phyloP scores from a whole-genome alignment of 2,888 invertebrate species.

The Acanthopleura granulata region DNA sequence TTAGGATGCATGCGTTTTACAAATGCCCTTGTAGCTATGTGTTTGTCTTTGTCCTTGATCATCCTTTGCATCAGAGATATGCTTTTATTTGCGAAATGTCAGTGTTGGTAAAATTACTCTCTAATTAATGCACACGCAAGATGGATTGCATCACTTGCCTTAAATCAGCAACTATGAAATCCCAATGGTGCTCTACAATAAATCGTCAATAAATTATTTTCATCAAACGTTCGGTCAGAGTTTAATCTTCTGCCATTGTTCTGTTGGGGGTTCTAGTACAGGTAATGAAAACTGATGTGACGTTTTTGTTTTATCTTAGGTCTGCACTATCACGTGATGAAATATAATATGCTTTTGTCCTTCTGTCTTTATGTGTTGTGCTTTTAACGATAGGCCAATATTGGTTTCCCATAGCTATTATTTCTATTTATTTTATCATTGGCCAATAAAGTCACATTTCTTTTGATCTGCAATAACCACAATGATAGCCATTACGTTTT shows the following conservation, averaged over 20 bases:
- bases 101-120: no score
- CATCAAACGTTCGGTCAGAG: background rate
- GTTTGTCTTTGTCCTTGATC: no score
- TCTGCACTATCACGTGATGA: background rate
- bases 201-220: background rate
- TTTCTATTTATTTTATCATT: conserved; percentile 14
- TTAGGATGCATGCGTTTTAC: no score
- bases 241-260: conserved; percentile 2
- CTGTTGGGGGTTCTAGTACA: background rate
- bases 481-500: background rate
- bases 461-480: conserved; percentile 10
- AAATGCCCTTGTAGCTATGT: no score
- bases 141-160: background rate
- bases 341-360: conserved; percentile 14
- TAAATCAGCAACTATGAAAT: background rate
- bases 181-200: background rate
- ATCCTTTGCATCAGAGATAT: no score
- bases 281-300: conserved; percentile 8
- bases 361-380: background rate
- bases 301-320: background rate
- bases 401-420: background rate
- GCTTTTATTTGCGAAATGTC: no score
- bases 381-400: background rate
- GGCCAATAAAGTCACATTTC: background rate
- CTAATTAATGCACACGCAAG: no score